These are phyloP conservation scores for Calliphora vomitoria DNA, from an alignment of 2,888 invertebrate genomes.

Conservation along the genomic window DNA sequence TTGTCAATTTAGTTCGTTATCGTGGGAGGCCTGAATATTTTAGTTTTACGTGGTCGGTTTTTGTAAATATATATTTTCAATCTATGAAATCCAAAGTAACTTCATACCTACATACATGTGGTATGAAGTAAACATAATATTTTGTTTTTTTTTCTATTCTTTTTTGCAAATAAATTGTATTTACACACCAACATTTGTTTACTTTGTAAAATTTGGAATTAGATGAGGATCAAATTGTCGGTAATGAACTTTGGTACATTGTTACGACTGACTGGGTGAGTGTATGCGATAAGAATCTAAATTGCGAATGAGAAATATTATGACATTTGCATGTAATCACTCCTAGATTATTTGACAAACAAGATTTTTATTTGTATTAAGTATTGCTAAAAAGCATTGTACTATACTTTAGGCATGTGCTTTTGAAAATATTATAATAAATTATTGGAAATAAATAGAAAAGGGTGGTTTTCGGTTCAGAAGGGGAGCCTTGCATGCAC, in stretches of 20 bases:
- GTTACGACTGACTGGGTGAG: conserved; percentile 3
- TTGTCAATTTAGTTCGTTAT: conserved; percentile 40
- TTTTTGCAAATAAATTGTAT: background rate
- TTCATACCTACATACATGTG: too few species aligned
- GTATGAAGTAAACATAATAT: background rate
- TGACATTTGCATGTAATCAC: conserved; percentile 53
- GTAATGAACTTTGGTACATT: conserved; percentile 31
- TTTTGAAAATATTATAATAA: background rate
- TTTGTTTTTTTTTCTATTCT: conserved; percentile 13
- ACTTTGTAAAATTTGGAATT: conserved; percentile 24
- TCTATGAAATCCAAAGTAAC: conserved; percentile 27
- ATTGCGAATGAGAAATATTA: conserved; percentile 25
- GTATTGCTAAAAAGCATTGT: conserved; percentile 8
- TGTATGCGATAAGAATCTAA: conserved; percentile 27
- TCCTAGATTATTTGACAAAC: conserved; percentile 30
- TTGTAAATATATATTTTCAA: conserved; percentile 31
- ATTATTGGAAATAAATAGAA: background rate
- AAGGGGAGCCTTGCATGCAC: too few species aligned
- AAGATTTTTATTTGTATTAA: background rate
- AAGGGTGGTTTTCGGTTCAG: too few species aligned
- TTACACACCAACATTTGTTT: conserved; percentile 32
- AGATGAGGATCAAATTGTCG: conserved; percentile 52
- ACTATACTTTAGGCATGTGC: background rate
- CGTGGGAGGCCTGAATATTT: conserved; percentile 31
- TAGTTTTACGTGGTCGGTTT: conserved; percentile 32